Percentiles rank a stretch among this genome's conserved stretches.
phyloP scores from a whole-genome alignment of 2,113 vertebrate genomes.

The Ophthalmolycus amberensis region DNA sequence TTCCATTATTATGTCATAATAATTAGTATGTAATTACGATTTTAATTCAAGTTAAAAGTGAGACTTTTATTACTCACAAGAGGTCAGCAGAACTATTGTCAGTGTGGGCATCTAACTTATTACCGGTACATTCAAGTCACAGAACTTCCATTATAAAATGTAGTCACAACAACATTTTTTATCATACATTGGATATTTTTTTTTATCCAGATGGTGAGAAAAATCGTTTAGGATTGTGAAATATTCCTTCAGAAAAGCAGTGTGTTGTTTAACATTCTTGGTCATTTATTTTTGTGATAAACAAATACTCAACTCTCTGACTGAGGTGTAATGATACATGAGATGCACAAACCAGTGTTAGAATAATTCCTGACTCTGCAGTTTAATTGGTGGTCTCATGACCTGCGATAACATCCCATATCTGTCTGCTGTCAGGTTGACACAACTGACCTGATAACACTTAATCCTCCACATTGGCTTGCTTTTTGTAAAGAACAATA shows the following conservation, averaged over 20 bases:
- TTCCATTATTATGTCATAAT: neutral
- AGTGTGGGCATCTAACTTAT: neutral
- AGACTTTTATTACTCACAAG: neutral
- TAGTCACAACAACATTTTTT: neutral
- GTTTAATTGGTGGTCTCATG: neutral
- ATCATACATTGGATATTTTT: neutral
- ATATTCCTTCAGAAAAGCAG: neutral
- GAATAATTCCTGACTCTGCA: neutral
- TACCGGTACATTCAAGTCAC: neutral
- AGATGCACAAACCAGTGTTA: neutral
- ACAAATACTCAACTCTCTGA: neutral
- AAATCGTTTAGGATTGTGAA: neutral
- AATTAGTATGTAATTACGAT: neutral
- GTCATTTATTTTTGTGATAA: neutral
- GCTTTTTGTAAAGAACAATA: neutral
- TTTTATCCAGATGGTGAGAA: neutral
- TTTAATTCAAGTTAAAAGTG: neutral
- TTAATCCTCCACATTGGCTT: neutral
- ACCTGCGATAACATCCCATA: neutral
- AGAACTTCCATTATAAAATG: neutral
- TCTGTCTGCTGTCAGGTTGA: slow-evolving; percentile 13
- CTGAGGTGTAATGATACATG: neutral
- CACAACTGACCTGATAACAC: slow-evolving; percentile 6
- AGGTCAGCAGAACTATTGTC: neutral
- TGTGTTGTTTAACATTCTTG: neutral